Base-by-base conservation (phyloP, 1,140 invertebrate species). In the Philaenus spumarius region DNA sequence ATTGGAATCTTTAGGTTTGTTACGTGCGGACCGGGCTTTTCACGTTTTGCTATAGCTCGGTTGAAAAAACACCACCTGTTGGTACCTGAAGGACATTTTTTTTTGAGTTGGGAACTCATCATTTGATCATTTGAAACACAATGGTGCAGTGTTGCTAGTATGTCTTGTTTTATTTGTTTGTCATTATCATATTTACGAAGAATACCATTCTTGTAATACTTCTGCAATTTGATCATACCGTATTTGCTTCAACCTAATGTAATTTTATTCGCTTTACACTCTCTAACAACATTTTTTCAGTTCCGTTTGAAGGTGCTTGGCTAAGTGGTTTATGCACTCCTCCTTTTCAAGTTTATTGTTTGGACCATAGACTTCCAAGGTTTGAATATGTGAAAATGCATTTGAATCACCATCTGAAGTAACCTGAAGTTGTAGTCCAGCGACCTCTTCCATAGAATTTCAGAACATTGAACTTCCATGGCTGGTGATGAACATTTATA, bases 301-400 rank as follows among this genome's bases (percentile, higher is more conserved):
- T 9, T 5, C 42, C 6, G 42, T 45, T 45, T 19, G 6, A 9
- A 45, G 42, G 42, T 62, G 56, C 50, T 68, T 69, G 24, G 51
- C 47, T 9, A 67, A 62, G 50, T 67, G 66, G 57, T 68, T 69
- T 2, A 68, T 20, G 26, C 68, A 69, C 50, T 69, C 66, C 56
- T 66, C 59, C 58, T 67, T 64, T 26, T 35, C 42, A 24, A 68
- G 59, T 54, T 61, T 39, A 15, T 59, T 43, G 12, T 62, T 40
- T 24, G 46, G 1, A 39, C 66, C 55, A 48, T 68, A 68, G 9
- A 64, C 40, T 34, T 64, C 48, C 17, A 64, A 40, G 14, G 30
- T 57, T 17, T 39, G n/a, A 17, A 69, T 48, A 37, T 62, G 61
- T 9, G 58, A 56, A 40, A 62, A 63, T 0, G 67, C 58, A 48